Evolutionary conservation across 2,113 vertebrate genomes (phyloP).

Genomic region (Vireo altiloquus): DNA sequence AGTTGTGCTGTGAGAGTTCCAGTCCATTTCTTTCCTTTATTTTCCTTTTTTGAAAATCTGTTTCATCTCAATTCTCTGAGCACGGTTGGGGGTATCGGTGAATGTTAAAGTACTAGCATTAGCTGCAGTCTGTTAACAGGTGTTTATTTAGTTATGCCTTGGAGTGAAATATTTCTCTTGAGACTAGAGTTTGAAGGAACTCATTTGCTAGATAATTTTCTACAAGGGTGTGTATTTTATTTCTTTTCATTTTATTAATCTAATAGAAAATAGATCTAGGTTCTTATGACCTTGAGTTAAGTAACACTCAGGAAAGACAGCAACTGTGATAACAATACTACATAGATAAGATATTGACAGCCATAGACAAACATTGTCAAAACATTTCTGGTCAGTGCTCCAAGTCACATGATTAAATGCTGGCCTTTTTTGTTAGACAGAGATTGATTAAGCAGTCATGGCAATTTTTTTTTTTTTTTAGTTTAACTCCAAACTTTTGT

Average conservation of each 20-base stretch:
- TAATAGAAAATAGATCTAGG: background rate
- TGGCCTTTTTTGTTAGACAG: background rate
- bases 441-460: background rate
- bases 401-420: background rate
- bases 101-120: background rate
- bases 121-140: background rate
- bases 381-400: background rate
- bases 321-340: background rate
- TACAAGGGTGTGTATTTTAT: background rate
- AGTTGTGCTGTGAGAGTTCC: background rate
- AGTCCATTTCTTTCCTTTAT: background rate
- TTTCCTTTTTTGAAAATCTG: background rate
- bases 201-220: constrained; percentile 29
- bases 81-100: background rate
- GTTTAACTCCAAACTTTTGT: background rate
- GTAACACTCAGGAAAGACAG: background rate
- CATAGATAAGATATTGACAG: background rate
- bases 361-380: background rate
- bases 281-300: background rate
- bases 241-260: background rate
- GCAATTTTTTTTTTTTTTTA: background rate
- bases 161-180: constrained; percentile 18
- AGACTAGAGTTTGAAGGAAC: background rate
- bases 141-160: constrained; percentile 40
- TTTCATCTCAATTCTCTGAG: background rate